phyloP scores from a whole-genome alignment of 2,888 invertebrate genomes.

The Hoplodrina ambigua region DNA sequence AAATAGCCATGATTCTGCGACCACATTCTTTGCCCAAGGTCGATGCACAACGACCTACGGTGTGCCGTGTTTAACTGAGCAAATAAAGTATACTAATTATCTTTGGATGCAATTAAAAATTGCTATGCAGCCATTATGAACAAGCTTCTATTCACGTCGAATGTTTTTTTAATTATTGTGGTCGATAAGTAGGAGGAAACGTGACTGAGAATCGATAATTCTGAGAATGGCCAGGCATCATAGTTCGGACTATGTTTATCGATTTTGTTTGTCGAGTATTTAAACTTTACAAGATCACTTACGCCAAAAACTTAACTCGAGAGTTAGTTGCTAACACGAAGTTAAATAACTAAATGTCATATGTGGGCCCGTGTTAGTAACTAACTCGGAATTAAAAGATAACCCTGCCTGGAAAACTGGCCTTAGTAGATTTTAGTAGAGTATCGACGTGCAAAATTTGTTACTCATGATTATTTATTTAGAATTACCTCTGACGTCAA shows the following conservation, averaged over 20 bases:
- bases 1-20: slow-evolving; percentile 62
- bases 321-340: too few relatives aligned
- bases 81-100: slow-evolving; percentile 70
- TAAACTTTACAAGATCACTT: not conserved
- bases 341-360: too few relatives aligned
- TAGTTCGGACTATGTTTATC: not conserved
- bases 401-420: too few relatives aligned
- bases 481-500: slow-evolving; percentile 7
- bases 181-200: slow-evolving; percentile 20
- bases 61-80: slow-evolving; percentile 67
- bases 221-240: not conserved
- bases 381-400: too few relatives aligned
- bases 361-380: too few relatives aligned
- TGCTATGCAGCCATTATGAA: slow-evolving; percentile 38
- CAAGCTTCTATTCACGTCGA: slow-evolving; percentile 22
- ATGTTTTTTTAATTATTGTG: slow-evolving; percentile 25
- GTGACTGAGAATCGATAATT: slow-evolving; percentile 24
- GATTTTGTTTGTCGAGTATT: not conserved
- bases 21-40: slow-evolving; percentile 83
- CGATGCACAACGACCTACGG: slow-evolving; percentile 78
- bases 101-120: slow-evolving; percentile 69
- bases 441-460: too few relatives aligned
- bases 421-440: not conserved
- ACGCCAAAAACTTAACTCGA: not conserved
- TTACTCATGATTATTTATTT: slow-evolving; percentile 3